Base-by-base conservation (phyloP, 1,140 invertebrate genomes). In the Panonychus citri region DNA sequence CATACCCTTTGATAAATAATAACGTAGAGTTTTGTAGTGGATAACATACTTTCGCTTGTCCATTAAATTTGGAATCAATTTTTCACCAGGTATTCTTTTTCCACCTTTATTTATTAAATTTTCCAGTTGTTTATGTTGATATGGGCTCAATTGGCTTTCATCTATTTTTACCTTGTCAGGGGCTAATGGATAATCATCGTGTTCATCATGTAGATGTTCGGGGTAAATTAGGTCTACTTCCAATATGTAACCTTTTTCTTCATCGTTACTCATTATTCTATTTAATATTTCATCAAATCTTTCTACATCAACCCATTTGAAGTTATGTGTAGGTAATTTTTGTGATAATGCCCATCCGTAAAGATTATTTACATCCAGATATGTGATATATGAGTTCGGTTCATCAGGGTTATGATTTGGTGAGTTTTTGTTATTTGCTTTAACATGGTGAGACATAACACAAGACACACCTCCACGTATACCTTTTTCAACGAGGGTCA, bases 401-500 rank as follows among this genome's bases (percentile, higher is more conserved):
- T 59, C 30, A 59, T 46, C 42, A 52, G 37, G 17, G 46, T 64
- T 53, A 56, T 60, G 57, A 13, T 59, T 39, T 24, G 56, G 37
- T 43, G 62, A 59, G 51, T 66, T 66, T 42, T 60, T 60, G 24
- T 46, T 46, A 46, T 46, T 46, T 5, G 42, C 42, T 46, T 46
- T 46, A 19, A 24, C 42, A 46, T 46, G 24, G 17, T 17, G 42
- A 10, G 7, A 7, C 7, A 17, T 19, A 10, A n/a, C 17, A 5
- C 5, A 4, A 8, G 42, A 10, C 21, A 17, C 4, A 10, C 42
- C 42, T 10, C 42, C 42, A 8, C 42, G 7, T 10, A 46, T 46
- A 19, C 7, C 42, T 53, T 67, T 66, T 51, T 68, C 66, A 55
- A 67, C 59, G 58, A 64, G 52, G 43, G 61, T 48, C 43, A 65